These are phyloP conservation scores for Piaya cayana DNA, from an alignment of 2,113 vertebrate genomes.

Conservation along the genomic window DNA sequence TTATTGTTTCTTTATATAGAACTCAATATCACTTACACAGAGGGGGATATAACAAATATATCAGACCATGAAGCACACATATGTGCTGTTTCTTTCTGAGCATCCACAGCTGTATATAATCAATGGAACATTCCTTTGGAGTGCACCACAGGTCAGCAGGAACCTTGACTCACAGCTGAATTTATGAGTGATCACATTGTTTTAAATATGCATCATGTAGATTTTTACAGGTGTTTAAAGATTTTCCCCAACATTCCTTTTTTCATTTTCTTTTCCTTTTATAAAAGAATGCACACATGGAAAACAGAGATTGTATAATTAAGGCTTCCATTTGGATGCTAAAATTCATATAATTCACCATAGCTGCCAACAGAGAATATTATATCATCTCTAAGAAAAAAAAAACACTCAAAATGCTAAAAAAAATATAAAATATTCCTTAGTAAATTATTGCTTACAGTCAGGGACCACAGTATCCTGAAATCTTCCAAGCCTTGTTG, in stretches of 20 bases:
- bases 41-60: conserved; percentile 32
- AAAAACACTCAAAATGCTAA: not conserved
- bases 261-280: not conserved
- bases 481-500: conserved; percentile 26
- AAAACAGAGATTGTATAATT: conserved; percentile 49
- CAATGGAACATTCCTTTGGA: conserved; percentile 50
- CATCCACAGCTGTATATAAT: conserved; percentile 56
- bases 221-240: conserved; percentile 72
- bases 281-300: not conserved
- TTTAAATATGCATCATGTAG: conserved; percentile 67
- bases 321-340: conserved; percentile 34
- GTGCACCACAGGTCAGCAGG: conserved; percentile 67
- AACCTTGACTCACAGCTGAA: conserved; percentile 64
- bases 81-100: conserved; percentile 48
- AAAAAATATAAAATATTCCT: not conserved
- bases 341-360: conserved; percentile 48
- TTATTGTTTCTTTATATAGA: conserved; percentile 40
- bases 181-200: conserved; percentile 65
- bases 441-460: not conserved
- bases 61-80: conserved; percentile 35
- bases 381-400: not conserved
- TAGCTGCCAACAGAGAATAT: conserved; percentile 21
- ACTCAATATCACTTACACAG: conserved; percentile 43
- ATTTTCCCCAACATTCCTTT: not conserved
- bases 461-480: not conserved